Evolutionary conservation across 1,140 invertebrate genomes (phyloP), one percentile per base, ranked within the genome.

Genomic region (Papilio polyxenes): DNA sequence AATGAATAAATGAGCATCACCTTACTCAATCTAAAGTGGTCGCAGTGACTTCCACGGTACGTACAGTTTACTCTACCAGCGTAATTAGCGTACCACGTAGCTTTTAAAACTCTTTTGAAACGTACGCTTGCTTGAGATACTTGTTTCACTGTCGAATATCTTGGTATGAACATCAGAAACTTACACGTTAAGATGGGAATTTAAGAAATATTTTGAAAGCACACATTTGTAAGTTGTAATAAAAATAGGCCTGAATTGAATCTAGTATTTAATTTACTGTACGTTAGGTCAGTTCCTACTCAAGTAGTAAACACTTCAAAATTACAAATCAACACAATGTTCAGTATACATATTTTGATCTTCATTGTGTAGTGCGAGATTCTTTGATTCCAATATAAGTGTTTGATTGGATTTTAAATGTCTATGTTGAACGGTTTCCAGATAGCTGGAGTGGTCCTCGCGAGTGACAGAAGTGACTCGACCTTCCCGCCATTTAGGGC

Each of bases 401-500:
- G 48, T 77, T 77, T 77, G 23, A 77, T 51, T 77, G 75, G 23
- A 31, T 20, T 65, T 48, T 31, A 65, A 48, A 80, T 78, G 23
- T 69, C 78, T 69, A 23, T 77, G 48, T 77, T 11, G 11, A 31
- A 77, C 15, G 40, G 40, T 7, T n/a, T 44, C 31, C 56, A 79
- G 77, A 65, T 79, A 80, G 59, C 59, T 80, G 37, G 49, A 80
- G 78, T 80, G 78, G 31, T 56, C 40, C 78, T 80, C 78, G 40
- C n/a, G 20, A 53, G n/a, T 11, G 23, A 49, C 75, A 20, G 20
- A 53, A 77, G 75, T 48, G 77, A 80, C 15, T 44, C 59, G 40
- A 80, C 78, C 78, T 80, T 80, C 78, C 59, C 56, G 78, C 78
- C 78, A 69, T 80, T 80, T 80, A 80, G 78, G 78, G 78, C 78